Evolutionary conservation across 2,113 vertebrate genomes (phyloP), one percentile per base, ranked within the genome.

Genomic region (Periophthalmodon schlosseri): DNA sequence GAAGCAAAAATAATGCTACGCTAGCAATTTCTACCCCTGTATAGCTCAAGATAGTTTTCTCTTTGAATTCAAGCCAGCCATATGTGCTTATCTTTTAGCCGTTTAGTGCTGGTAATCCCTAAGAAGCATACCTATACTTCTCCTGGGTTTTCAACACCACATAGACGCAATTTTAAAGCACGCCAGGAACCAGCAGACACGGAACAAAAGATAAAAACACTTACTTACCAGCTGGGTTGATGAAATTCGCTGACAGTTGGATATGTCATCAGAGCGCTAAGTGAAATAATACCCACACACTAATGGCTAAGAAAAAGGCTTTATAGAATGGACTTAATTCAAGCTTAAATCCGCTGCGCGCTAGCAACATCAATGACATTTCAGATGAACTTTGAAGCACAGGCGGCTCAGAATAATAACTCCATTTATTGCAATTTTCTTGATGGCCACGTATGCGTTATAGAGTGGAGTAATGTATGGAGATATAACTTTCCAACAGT

Each of bases 371-470:
- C 44, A 69, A 20, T 69, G 68, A 34, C 68, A 69, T 69, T 69
- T 69, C 46, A 52, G 47, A 28, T 52, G 68, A 50, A 33, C 68
- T 52, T 65, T 69, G 49, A 15, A 69, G 44, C 44, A n/a, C n/a
- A 47, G 66, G 23, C 46, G 1, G 5, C 9, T 33, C 21, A 16
- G 49, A 54, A 69, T 69, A 50, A 50, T 28, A 69, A 68, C 39
- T 49, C n/a, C 21, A 68, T 5, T 68, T 68, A 68, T 23, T 68
- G n/a, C 66, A 49, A 68, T 68, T 24, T 68, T 68, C 66, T 24
- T 16, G 12, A 47, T 18, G 66, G 39, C 44, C n/a, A 28, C 13
- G 46, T 13, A 24, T 23, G 14, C 6, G 46, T 49, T 47, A 16
- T 28, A 49, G 24, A 47, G n/a, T 13, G 12, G 5, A 24, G 12